Percentiles rank a stretch among this genome's conserved stretches.
Conservation (phyloP, 2,888 invertebrate species). For the Athalia rosae region DNA sequence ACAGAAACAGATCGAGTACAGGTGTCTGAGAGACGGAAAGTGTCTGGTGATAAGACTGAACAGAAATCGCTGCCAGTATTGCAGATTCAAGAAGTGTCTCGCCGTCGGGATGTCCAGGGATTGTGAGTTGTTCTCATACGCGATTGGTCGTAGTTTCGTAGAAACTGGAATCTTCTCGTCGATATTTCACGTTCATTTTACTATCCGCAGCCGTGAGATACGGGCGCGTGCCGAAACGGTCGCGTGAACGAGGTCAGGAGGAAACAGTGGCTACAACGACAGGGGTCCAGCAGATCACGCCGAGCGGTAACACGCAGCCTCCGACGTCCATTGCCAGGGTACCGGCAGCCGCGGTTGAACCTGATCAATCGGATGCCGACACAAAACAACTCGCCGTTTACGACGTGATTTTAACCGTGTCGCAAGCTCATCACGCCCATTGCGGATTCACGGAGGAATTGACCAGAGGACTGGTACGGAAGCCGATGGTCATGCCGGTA, state of each 20-base stretch:
- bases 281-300: conserved; percentile 61
- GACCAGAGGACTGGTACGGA: conserved; percentile 81
- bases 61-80: conserved; percentile 96
- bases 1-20: conserved; percentile 97
- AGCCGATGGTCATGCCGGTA: conserved; percentile 81
- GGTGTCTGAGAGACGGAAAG: conserved; percentile 95
- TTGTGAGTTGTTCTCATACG: conserved; percentile 83
- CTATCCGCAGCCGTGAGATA: conserved; percentile 90
- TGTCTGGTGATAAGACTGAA: conserved; percentile 95
- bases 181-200: conserved; percentile 43
- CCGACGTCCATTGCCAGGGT: conserved; percentile 73
- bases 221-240: conserved; percentile 95
- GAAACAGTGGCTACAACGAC: conserved; percentile 74
- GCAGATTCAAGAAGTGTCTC: conserved; percentile 97
- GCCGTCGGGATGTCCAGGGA: conserved; percentile 98
- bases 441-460: conserved; percentile 93
- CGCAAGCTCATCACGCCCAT: conserved; percentile 90
- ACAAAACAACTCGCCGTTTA: conserved; percentile 81
- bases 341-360: conserved; percentile 66
- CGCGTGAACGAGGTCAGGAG: conserved; percentile 84
- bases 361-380: conserved; percentile 76
- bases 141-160: not conserved
- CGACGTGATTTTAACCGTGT: conserved; percentile 86
- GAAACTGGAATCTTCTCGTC: conserved; percentile 8
- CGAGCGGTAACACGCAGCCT: conserved; percentile 71